Evolutionary conservation across 2,888 invertebrate species (phyloP), one percentile per base, ranked within the genome.

Genomic region (Cheilosia vernalis): DNA sequence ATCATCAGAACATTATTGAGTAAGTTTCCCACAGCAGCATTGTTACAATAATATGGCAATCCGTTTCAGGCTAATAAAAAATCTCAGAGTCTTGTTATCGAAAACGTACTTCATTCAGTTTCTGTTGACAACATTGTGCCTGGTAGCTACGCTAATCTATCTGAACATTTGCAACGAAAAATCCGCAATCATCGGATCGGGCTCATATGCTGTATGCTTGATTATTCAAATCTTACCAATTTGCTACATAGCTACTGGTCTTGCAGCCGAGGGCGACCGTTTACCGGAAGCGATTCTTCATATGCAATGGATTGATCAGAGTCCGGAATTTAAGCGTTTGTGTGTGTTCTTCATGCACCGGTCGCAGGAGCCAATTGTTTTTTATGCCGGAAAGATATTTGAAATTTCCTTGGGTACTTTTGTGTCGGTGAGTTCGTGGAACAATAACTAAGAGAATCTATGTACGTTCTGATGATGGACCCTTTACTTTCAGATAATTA

Each of bases 331-430:
- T 37, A 88, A 88, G n/a, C 87, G 83, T 10, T 84, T 87, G 1
- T 21, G 88, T 1, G 17, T 85, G 5, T 88, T 88, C 49, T 90
- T 90, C 27, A 70, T 90, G 44, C 89, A 88, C 7, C 87, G 87
- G 33, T 84, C 90, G 0, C 90, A 90, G 64, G 87, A 89, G 61
- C 87, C 89, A 2, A 82, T 90, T 37, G 73, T 88, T 4, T 88
- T 90, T 9, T 87, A 87, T 79, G 90, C 90, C 5, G 89, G 89
- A 53, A 89, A 89, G 63, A 80, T 89, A 10, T 87, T 90, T 19
- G 83, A 81, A 5, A 89, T 90, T 27, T 89, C 89, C 4, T 87
- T 90, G 77, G 89, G 88, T 37, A 89, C 88, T 1, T 90, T 90
- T 60, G 80, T 89, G 0, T 88, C 87, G 47, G 90, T 90, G 63